Conservation (phyloP, 2,797 vertebrate species). For the Lutjanus campechanus region DNA sequence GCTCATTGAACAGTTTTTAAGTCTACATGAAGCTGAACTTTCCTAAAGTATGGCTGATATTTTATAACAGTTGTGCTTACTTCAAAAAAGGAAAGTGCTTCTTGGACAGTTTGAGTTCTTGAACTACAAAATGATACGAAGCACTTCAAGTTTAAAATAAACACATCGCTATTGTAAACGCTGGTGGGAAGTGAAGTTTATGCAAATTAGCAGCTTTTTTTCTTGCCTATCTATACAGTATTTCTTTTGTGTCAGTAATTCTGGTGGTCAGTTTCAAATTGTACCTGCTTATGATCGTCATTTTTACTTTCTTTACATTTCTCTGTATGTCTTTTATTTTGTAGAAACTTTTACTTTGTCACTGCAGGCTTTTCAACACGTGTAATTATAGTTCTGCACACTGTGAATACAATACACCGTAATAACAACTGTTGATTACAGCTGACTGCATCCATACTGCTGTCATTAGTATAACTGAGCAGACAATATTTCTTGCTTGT, state of each 20-base stretch:
- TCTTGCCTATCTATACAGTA: too few species aligned
- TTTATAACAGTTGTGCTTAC: not conserved
- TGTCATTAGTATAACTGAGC: slow-evolving; percentile 19
- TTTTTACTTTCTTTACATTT: not conserved
- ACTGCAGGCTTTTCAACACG: not conserved
- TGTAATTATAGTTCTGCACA: not conserved
- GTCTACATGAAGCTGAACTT: slow-evolving; percentile 36
- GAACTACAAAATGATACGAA: slow-evolving; percentile 4
- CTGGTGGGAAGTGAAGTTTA: not conserved
- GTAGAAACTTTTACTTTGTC: not conserved
- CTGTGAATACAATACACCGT: not conserved
- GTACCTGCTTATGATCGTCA: not conserved
- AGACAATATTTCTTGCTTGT: slow-evolving; percentile 18
- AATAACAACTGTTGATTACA: slow-evolving; percentile 10
- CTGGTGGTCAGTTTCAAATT: not conserved
- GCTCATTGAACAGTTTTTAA: slow-evolving; percentile 21
- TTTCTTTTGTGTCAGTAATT: not conserved
- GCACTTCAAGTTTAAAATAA: slow-evolving; percentile 1
- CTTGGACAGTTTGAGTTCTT: not conserved
- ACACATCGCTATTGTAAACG: not conserved
- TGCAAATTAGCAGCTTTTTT: not conserved
- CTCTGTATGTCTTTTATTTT: not conserved
- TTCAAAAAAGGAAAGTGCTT: slow-evolving; percentile 7
- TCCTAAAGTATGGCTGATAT: not conserved
- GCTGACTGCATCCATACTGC: slow-evolving; percentile 9